Conservation (phyloP, 2,113 vertebrate genomes). For the Lophochroa leadbeateri region DNA sequence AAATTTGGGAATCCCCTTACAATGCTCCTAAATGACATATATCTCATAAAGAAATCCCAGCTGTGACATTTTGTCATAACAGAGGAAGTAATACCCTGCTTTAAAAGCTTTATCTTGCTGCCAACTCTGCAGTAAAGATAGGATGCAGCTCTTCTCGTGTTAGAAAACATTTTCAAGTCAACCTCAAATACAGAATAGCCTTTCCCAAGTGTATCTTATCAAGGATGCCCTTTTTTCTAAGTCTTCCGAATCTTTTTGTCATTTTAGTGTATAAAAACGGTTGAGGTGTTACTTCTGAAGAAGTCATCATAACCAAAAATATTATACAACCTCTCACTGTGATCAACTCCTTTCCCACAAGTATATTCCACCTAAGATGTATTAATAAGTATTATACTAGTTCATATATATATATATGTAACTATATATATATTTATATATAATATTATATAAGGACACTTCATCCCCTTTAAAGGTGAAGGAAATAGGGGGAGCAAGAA, state of each 20-base stretch:
- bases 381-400: neutral
- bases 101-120: neutral
- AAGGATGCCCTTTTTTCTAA: neutral
- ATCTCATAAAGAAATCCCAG: neutral
- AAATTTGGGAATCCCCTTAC: neutral
- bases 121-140: neutral
- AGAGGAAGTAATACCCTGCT: neutral
- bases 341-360: neutral
- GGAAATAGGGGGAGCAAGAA: neutral
- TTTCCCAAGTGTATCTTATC: neutral
- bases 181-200: neutral
- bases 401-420: neutral
- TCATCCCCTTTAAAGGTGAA: neutral
- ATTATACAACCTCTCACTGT: neutral
- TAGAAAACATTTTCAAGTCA: neutral
- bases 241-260: neutral
- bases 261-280: neutral
- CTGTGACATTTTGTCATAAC: neutral
- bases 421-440: neutral
- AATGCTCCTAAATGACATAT: neutral
- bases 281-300: neutral
- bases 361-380: neutral
- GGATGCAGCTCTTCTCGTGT: neutral
- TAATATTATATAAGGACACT: neutral
- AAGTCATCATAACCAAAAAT: neutral